Conservation (phyloP, 2,888 invertebrate genomes). For the Scrobipalpa atriplicella region DNA sequence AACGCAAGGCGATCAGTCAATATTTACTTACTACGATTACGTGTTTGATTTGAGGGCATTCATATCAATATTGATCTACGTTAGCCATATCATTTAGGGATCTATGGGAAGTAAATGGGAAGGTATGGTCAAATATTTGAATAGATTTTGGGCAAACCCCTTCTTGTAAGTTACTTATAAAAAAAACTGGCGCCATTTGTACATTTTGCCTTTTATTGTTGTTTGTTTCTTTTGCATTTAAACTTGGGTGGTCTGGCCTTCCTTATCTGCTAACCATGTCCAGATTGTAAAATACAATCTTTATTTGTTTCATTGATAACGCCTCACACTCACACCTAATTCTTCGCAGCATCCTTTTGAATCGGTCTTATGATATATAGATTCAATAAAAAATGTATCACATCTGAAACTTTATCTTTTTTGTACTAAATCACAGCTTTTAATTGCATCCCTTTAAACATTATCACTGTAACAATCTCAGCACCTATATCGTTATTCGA, state of each 20-base stretch:
- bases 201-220: constrained; percentile 2
- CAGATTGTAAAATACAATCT: neutral
- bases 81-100: constrained; percentile 28
- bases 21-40: constrained; percentile 55
- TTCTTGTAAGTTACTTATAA: neutral
- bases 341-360: neutral
- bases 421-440: neutral
- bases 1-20: constrained; percentile 52
- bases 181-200: constrained; percentile 22
- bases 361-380: neutral
- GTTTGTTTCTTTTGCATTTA: neutral
- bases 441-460: neutral
- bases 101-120: neutral
- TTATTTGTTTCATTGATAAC: neutral
- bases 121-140: constrained; percentile 13
- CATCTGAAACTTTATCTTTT: neutral
- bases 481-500: constrained; percentile 16
- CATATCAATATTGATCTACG: constrained; percentile 55
- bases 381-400: neutral
- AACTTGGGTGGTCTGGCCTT: constrained; percentile 20
- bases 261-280: neutral
- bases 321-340: neutral
- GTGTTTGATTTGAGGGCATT: constrained; percentile 49
- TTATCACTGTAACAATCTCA: constrained; percentile 19
- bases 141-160: neutral